A percentile compares a stretch with the other conserved stretches of the same genome.
phyloP scores from a whole-genome alignment of 2,797 vertebrate species.

The Muscicapa comitata region DNA sequence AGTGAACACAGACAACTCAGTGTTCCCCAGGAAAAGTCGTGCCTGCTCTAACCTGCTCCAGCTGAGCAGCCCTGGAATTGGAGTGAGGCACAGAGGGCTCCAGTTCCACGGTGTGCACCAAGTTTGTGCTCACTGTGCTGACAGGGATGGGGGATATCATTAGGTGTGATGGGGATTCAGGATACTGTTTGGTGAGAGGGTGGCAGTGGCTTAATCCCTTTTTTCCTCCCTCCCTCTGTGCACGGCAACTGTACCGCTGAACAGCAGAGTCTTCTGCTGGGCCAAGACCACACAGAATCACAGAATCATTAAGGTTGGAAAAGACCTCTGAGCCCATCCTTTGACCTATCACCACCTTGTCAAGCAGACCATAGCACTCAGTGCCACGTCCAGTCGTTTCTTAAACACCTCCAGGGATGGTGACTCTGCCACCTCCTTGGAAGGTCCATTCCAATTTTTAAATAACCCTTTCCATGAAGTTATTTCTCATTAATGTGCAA shows the following conservation, averaged over 20 bases:
- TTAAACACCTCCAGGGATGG: not conserved
- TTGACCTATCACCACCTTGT: not conserved
- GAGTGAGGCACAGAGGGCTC: not conserved
- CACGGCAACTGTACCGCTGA: not conserved
- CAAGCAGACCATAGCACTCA: not conserved
- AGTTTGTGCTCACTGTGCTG: not conserved
- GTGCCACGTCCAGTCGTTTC: accelerated
- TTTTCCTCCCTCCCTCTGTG: not conserved
- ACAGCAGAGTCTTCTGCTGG: not conserved
- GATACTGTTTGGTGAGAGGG: not conserved
- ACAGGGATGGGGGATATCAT: not conserved
- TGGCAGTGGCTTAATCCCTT: not conserved
- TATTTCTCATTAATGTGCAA: not conserved
- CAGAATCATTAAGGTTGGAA: not conserved
- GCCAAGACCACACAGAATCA: not conserved
- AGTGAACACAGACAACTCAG: not conserved
- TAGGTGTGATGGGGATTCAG: not conserved
- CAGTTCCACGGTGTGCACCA: accelerated
- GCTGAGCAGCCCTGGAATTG: not conserved
- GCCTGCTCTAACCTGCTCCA: not conserved
- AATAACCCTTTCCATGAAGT: not conserved
- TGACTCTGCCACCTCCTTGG: not conserved
- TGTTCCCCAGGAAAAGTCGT: not conserved
- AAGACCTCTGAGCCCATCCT: not conserved
- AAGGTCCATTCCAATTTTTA: not conserved